These are phyloP conservation scores for Synergus laeviventris DNA, from an alignment of 2,888 invertebrate genomes.

Conservation along the genomic window DNA sequence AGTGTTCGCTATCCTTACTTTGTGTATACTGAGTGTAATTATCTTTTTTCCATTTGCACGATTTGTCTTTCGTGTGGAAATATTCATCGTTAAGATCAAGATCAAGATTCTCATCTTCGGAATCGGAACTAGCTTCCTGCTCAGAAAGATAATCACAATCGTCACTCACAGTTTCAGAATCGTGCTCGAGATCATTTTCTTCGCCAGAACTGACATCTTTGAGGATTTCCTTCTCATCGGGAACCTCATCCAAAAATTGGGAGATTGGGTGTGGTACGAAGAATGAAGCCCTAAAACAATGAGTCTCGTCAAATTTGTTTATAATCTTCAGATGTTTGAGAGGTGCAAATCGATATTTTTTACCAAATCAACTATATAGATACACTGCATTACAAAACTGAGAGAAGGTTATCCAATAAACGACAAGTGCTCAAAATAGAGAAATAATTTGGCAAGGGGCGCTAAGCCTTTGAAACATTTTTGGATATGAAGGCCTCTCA, in stretches of 20 bases:
- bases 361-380: no score
- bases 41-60: neutral
- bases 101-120: conserved; percentile 4
- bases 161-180: neutral
- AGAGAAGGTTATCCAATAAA: no score
- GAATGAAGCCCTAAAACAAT: conserved; percentile 3
- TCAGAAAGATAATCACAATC: conserved; percentile 20
- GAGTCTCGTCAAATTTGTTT: neutral
- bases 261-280: neutral
- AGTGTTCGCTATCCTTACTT: neutral
- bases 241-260: conserved; percentile 12
- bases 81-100: conserved; percentile 4
- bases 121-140: conserved; percentile 1
- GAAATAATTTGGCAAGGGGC: neutral
- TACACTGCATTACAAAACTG: no score
- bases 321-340: neutral
- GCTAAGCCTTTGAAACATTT: neutral
- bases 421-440: neutral
- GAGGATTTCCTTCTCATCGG: conserved; percentile 15
- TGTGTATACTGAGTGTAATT: neutral
- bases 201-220: conserved; percentile 16
- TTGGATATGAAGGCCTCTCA: neutral
- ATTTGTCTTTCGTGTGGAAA: neutral
- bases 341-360: no score
- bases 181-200: neutral